Evolutionary conservation across 2,888 invertebrate species (phyloP), one percentile per base, ranked within the genome.

Genomic region (Macrophya alboannulata): DNA sequence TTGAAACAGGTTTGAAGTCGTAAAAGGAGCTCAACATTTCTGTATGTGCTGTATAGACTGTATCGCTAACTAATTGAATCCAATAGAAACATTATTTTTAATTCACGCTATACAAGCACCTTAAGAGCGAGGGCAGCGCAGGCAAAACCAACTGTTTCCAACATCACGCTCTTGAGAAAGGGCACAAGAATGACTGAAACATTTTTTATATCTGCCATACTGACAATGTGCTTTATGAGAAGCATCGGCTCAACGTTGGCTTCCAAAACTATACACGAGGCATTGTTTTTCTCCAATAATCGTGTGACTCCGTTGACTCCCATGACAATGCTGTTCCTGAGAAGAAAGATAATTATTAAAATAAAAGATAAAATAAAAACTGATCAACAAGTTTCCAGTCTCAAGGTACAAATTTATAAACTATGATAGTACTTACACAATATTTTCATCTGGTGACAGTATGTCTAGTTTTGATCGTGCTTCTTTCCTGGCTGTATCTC

Each of bases 291-390:
- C 84, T 94, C 94, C 51, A 94, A 85, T n/a, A 90, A 87, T 45
- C 91, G 88, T 51, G 93, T 92, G 15, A 92, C 90, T 43, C 89
- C 90, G 87, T 94, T 94, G 5, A 93, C 88, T 68, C 94, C 94
- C 48, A 91, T 86, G 21, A 91, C 68, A 12, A 93, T 59, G 21
- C 87, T 86, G 62, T 89, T 87, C 37, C 92, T 93, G 84, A 3
- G 88, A 65, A 17, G 37, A 72, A 31, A 31, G 9, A 21, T 5
- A 84, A 85, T 79, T 79, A 82, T 48, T 31, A 51, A n/a, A n/a
- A n/a, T n/a, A 76, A 40, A 5, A 51, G 3, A 25, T 85, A 65
- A 76, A n/a, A 59, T 43, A 71, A 5, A 45, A 84, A 76, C 55
- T 3, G n/a, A 17, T 21, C 15, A 31, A 48, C 1, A 21, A 40